Evolutionary conservation across 2,113 vertebrate species (phyloP), one percentile per base, ranked within the genome.

Genomic region (Mus pahari): DNA sequence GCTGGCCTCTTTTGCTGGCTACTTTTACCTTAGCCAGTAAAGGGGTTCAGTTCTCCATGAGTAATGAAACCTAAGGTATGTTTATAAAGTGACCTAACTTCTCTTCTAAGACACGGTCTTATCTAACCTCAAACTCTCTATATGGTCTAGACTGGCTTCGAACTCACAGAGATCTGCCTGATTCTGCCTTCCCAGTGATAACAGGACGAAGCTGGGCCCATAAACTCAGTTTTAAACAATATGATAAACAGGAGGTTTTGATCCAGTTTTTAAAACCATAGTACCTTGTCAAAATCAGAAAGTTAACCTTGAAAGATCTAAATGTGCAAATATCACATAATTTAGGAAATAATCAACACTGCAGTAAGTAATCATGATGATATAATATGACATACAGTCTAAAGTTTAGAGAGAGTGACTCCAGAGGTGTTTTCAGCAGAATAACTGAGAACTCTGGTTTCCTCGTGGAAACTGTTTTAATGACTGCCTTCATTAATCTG

Each of bases 341-440:
- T 73, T 93, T 95, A 95, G 90, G 55, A 66, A 87, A 55, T 64
- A 42, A n/a, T 50, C 68, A 62, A 87, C 86, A 22, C 75, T 84
- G n/a, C 17, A 88, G 31, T 82, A 68, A 79, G 36, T 83, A 94
- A 95, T 86, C 45, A 64, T 45, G 28, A 17, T 89, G 12, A 58
- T 36, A 33, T 88, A 39, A 36, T 89, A 42, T 93, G 45, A 90
- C 81, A 89, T 92, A 84, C 50, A 60, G n/a, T 89, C 24, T 78
- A 19, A 91, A 71, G 73, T 92, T 91, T 42, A 39, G 50, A 53
- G 60, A 88, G 74, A 87, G 77, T 58, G 5, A 0, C 91, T 86
- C 24, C 1, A 79, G 62, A 74, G 55, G 39, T 90, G 8, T 58
- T 79, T 89, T 55, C 2, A 73, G 62, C 22, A 86, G 92, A 84